Evolutionary conservation across 2,113 vertebrate species (phyloP).

Genomic region (Megaceryle maxima): DNA sequence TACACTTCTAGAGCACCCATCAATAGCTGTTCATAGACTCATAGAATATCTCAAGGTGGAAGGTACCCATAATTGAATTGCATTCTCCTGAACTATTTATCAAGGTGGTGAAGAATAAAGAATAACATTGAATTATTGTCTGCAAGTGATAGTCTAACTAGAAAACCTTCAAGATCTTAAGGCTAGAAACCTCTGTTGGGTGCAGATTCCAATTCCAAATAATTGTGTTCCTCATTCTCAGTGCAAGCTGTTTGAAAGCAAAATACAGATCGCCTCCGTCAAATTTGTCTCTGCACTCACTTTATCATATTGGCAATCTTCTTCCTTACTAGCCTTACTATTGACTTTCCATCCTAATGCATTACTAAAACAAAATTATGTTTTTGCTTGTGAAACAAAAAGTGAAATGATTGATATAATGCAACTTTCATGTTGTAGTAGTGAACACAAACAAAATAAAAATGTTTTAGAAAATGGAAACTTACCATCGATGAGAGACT

Average conservation of each 20-base stretch:
- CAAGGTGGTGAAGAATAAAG: background rate
- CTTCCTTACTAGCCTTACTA: slow-evolving; percentile 26
- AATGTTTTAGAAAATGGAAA: background rate
- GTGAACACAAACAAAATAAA: background rate
- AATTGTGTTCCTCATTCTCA: background rate
- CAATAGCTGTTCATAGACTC: background rate
- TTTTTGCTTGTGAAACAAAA: slow-evolving; percentile 43
- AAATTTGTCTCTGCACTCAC: background rate
- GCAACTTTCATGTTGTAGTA: background rate
- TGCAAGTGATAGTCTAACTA: background rate
- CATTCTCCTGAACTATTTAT: background rate
- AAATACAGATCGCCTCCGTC: slow-evolving; percentile 47
- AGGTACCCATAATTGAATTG: background rate
- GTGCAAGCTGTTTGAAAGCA: background rate
- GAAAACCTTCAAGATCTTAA: background rate
- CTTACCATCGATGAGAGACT: background rate
- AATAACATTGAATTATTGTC: background rate
- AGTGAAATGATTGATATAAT: slow-evolving; percentile 7
- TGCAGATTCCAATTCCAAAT: background rate
- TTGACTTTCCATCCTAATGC: slow-evolving; percentile 33
- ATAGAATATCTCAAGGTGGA: background rate
- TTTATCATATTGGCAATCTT: slow-evolving; percentile 33
- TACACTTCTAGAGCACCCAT: background rate
- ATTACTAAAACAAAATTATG: slow-evolving; percentile 21
- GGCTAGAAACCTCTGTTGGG: background rate